Evolutionary conservation across 2,888 invertebrate genomes (phyloP), one percentile per base, ranked within the genome.

Genomic region (Smittia aterrima): DNA sequence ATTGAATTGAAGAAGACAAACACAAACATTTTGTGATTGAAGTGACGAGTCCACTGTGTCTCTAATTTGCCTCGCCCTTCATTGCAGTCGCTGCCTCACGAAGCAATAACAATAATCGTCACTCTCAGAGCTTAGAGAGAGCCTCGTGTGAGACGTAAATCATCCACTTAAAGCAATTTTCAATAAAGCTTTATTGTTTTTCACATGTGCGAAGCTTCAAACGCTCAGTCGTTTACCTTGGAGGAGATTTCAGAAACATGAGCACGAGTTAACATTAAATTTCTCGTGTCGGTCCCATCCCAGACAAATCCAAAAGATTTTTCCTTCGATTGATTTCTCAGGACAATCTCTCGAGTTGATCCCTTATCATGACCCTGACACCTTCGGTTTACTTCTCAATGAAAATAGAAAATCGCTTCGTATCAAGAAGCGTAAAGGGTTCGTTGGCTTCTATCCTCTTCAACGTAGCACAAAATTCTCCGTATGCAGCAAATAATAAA

Each of bases 111-210:
- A 13, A 68, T 68, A 68, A 68, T 22, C 40, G 38, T 68, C 22
- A 68, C 41, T 58, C 58, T 22, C 47, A n/a, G 16, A 47, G 47
- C 16, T n/a, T 47, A 47, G 13, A 47, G 16, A 7, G 47, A 16
- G 13, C 13, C 4, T 38, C 11, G 7, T n/a, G n/a, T 13, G 58
- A n/a, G 18, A 18, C 16, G 13, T 68, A 68, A 68, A 68, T 68
- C 68, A 68, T 68, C 22, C 41, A 40, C 24, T 68, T 68, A 54
- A 54, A 70, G 54, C 70, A 53, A 54, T 70, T 32, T 54, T 70
- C 70, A 70, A 70, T 70, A 70, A 54, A 70, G 70, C 54, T 70
- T 70, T 70, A 70, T 70, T 70, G 70, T 54, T 70, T 47, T 22
- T 47, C 24, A 41, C 68, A 68, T 27, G n/a, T 58, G 58, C 22